Evolutionary conservation across 2,797 vertebrate genomes (phyloP).

Genomic region (Octomys mimax): DNA sequence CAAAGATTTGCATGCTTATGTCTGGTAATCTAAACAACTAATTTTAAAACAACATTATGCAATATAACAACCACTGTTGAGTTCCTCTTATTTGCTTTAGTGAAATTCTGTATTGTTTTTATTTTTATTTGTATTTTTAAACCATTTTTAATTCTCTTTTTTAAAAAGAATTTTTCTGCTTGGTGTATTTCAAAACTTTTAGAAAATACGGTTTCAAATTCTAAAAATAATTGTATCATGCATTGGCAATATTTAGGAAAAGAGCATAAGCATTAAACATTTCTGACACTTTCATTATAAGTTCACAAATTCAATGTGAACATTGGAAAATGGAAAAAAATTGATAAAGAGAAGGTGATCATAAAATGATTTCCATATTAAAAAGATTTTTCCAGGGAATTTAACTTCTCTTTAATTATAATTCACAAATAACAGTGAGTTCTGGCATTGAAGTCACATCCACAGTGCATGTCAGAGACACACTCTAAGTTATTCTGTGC

Average conservation of each 20-base stretch:
- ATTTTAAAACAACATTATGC: no score
- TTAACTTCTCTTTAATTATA: background rate
- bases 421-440: background rate
- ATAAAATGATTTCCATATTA: constrained; percentile 6
- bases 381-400: background rate
- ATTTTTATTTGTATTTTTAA: no score
- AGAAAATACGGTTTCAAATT: background rate
- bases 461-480: background rate
- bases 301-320: background rate
- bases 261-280: background rate
- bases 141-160: no score
- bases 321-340: background rate
- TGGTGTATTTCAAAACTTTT: background rate
- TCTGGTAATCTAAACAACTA: no score
- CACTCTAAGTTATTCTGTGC: background rate
- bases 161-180: background rate
- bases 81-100: no score
- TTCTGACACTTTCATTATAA: constrained; percentile 3
- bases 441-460: background rate
- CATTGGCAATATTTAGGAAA: background rate
- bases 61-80: no score
- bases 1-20: no score
- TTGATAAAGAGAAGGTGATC: background rate
- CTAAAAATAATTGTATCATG: background rate
- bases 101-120: no score